Percentiles rank a stretch among this genome's conserved stretches.
These are phyloP conservation scores for Bombus difficillimus DNA, from an alignment of 1,140 invertebrate species.

Conservation along the genomic window DNA sequence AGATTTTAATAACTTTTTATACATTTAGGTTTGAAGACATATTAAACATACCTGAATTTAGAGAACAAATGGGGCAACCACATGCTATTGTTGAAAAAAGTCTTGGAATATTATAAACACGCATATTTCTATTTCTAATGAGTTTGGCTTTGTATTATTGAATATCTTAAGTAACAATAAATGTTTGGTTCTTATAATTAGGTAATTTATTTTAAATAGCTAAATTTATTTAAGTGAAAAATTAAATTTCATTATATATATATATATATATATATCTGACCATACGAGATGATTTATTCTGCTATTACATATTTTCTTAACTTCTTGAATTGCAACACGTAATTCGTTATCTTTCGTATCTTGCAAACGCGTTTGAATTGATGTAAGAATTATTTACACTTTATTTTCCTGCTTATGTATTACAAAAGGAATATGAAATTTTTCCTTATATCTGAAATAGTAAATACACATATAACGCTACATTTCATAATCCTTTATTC, in stretches of 20 bases:
- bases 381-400: neutral
- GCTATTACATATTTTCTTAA: neutral
- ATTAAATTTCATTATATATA: neutral
- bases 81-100: slow-evolving; percentile 91
- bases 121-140: neutral
- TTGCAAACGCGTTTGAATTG: neutral
- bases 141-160: slow-evolving; percentile 22
- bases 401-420: neutral
- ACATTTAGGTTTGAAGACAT: slow-evolving; percentile 89
- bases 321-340: neutral
- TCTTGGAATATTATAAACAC: slow-evolving; percentile 86
- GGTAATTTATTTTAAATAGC: neutral
- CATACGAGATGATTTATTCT: slow-evolving; percentile 10
- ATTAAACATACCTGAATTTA: slow-evolving; percentile 88
- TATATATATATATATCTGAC: neutral
- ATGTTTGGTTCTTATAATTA: slow-evolving; percentile 10
- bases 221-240: neutral
- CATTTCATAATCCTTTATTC: neutral
- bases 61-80: slow-evolving; percentile 89
- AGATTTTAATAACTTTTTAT: slow-evolving; percentile 33
- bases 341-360: neutral
- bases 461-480: neutral
- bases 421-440: slow-evolving; percentile 7
- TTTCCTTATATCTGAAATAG: slow-evolving; percentile 18
- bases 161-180: slow-evolving; percentile 26